These are phyloP conservation scores for Microtus ochrogaster DNA, from an alignment of 2,113 vertebrate genomes.

Conservation along the genomic window DNA sequence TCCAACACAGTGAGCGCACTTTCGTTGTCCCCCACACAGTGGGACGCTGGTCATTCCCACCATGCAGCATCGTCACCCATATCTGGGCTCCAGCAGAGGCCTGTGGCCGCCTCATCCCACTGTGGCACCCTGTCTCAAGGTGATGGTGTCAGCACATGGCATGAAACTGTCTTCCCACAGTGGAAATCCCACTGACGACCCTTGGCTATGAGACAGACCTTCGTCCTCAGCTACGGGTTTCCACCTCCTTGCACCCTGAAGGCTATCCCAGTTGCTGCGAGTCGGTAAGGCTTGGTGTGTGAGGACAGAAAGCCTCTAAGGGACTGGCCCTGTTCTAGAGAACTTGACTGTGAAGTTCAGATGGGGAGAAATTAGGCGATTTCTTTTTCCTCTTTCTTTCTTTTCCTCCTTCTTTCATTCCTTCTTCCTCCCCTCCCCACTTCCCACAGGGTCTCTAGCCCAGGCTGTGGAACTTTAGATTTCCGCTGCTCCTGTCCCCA, in stretches of 20 bases:
- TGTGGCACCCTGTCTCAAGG: too few species aligned
- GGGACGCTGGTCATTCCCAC: fast-evolving
- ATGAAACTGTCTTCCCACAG: not conserved
- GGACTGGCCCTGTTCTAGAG: not conserved
- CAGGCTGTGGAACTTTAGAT: not conserved
- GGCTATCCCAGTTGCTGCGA: not conserved
- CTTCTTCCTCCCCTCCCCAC: not conserved
- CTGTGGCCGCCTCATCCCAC: not conserved
- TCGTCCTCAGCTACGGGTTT: not conserved
- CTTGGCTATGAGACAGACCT: not conserved
- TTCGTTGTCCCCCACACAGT: not conserved
- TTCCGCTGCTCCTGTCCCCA: not conserved
- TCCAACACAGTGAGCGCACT: not conserved
- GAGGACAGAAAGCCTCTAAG: not conserved
- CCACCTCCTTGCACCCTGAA: not conserved
- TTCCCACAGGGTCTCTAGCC: not conserved
- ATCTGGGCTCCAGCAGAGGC: not conserved
- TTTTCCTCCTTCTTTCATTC: too few species aligned
- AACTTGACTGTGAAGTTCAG: not conserved
- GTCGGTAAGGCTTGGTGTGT: not conserved
- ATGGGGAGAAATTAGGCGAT: not conserved
- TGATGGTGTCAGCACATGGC: not conserved
- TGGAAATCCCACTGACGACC: not conserved
- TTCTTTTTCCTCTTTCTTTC: not conserved
- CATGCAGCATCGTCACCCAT: fast-evolving